Conservation (phyloP, 2,797 vertebrate genomes). For the Distichodus sexfasciatus region DNA sequence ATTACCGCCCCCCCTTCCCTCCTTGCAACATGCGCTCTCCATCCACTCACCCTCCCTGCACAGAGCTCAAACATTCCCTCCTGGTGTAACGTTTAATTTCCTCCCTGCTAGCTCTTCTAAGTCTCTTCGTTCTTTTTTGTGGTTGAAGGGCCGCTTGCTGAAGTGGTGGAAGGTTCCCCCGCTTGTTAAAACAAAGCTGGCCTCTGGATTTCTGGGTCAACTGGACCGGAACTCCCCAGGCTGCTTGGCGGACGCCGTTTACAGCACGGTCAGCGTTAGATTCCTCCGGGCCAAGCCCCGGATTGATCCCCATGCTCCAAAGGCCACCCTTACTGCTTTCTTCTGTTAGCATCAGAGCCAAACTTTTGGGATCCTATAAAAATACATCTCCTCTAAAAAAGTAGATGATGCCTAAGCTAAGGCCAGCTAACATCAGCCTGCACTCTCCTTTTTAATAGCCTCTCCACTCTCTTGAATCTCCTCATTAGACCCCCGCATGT, state of each 20-base stretch:
- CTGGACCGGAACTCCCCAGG: constrained; percentile 71
- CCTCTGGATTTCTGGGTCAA: constrained; percentile 80
- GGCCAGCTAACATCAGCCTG: background rate
- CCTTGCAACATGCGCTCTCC: no score
- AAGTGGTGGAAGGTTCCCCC: constrained; percentile 72
- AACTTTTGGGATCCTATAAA: no score
- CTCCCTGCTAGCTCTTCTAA: constrained; percentile 68
- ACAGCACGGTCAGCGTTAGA: constrained; percentile 53
- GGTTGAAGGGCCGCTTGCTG: constrained; percentile 68
- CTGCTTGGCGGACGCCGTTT: constrained; percentile 60
- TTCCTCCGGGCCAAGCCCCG: constrained; percentile 39
- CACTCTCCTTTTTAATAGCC: background rate
- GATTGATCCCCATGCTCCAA: constrained; percentile 30
- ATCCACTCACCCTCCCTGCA: constrained; percentile 23
- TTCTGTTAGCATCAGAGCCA: background rate
- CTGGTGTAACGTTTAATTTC: constrained; percentile 80
- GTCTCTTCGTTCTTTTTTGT: constrained; percentile 71
- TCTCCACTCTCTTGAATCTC: background rate
- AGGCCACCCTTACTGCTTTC: no score
- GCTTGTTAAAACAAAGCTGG: constrained; percentile 82
- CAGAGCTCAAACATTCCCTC: constrained; percentile 63
- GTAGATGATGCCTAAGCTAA: no score
- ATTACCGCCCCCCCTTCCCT: constrained; percentile 30
- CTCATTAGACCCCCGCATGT: background rate
- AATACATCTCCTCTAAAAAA: no score